phyloP scores from a whole-genome alignment of 2,888 invertebrate species.

The Sinelater perroti region DNA sequence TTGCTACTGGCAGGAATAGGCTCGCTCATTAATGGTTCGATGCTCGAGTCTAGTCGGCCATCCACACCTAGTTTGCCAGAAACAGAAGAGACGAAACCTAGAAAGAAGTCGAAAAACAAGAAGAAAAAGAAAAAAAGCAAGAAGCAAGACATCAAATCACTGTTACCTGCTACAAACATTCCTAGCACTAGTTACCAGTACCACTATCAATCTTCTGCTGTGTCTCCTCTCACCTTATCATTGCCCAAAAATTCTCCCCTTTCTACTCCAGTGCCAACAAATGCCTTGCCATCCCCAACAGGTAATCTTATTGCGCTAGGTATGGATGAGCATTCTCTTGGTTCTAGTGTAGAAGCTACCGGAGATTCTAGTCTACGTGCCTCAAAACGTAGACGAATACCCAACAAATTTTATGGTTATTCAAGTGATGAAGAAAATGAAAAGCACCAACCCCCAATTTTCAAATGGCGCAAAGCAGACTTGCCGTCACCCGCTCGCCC shows the following conservation, averaged over 20 bases:
- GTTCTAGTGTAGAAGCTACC: slow-evolving; percentile 14
- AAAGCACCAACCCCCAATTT: slow-evolving; percentile 67
- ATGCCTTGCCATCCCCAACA: slow-evolving; percentile 19
- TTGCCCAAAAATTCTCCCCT: slow-evolving; percentile 52
- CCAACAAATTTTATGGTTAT: slow-evolving; percentile 88
- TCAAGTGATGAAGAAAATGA: slow-evolving; percentile 84
- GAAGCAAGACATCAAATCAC: slow-evolving; percentile 59
- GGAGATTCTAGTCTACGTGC: slow-evolving; percentile 72
- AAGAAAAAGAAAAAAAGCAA: slow-evolving; percentile 61
- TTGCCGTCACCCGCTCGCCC: slow-evolving; percentile 63
- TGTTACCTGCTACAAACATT: slow-evolving; percentile 40
- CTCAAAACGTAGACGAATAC: slow-evolving; percentile 82
- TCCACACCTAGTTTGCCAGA: slow-evolving; percentile 68
- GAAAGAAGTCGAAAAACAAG: slow-evolving; percentile 70
- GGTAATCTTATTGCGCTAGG: slow-evolving; percentile 23
- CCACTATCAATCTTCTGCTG: slow-evolving; percentile 46
- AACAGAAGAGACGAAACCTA: slow-evolving; percentile 65
- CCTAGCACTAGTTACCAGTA: slow-evolving; percentile 37
- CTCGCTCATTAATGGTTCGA: slow-evolving; percentile 68
- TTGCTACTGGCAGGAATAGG: slow-evolving; percentile 70
- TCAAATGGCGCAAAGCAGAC: slow-evolving; percentile 80
- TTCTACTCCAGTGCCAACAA: slow-evolving; percentile 39
- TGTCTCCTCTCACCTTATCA: slow-evolving; percentile 53
- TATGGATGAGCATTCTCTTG: slow-evolving; percentile 24
- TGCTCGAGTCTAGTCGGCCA: slow-evolving; percentile 71